A percentile compares a stretch with the other conserved stretches of the same genome.
These are phyloP conservation scores for Luperina nickerlii DNA, from an alignment of 2,888 invertebrate species.

Conservation along the genomic window DNA sequence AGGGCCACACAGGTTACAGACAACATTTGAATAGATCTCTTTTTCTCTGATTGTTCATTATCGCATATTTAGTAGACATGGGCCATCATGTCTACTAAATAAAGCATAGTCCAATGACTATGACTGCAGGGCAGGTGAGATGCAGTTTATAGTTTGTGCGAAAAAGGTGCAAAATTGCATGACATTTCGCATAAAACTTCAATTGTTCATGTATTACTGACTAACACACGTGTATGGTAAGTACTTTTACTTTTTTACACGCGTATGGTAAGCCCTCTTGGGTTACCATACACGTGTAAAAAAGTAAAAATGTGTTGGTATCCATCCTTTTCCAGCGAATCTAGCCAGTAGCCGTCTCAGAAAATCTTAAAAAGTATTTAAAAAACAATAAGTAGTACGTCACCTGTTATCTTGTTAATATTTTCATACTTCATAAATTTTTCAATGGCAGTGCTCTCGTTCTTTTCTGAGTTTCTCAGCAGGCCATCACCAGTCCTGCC, in stretches of 20 bases:
- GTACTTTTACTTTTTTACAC: no score
- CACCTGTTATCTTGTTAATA: constrained; percentile 53
- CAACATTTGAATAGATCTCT: not conserved
- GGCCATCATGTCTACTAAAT: no score
- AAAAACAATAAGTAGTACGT: not conserved
- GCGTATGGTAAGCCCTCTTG: no score
- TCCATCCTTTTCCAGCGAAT: not conserved
- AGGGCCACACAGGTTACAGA: no score
- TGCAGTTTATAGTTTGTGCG: not conserved
- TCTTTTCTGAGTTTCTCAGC: not conserved
- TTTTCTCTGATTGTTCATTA: not conserved
- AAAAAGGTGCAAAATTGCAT: not conserved
- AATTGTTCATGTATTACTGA: not conserved
- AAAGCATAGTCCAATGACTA: no score
- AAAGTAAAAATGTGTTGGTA: not conserved
- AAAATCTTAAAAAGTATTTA: not conserved
- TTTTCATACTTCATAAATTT: constrained; percentile 50
- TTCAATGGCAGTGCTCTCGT: not conserved
- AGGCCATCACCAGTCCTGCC: constrained; percentile 5
- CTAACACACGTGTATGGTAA: not conserved
- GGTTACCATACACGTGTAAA: no score
- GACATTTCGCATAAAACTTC: not conserved
- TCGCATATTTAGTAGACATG: not conserved
- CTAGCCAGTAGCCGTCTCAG: not conserved
- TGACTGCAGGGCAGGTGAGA: not conserved